Evolutionary conservation across 2,113 vertebrate species (phyloP), one percentile per base, ranked within the genome.

Genomic region (Eidolon helvum): DNA sequence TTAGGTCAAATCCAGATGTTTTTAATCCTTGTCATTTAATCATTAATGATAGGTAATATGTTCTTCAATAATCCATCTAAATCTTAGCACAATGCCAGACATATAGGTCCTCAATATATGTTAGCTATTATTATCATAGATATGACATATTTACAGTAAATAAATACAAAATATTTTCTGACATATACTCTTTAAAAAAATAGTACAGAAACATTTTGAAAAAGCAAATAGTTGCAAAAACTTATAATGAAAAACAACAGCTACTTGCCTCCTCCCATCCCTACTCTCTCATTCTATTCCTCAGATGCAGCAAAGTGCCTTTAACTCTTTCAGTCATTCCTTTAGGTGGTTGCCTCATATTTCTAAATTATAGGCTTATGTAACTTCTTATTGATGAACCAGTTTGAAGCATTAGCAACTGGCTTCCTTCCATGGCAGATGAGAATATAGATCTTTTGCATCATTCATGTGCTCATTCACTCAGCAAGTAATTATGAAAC

Each of bases 1-100:
- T 96, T 91, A 96, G 94, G 96, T 94, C 92, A 97, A 96, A 89
- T 97, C 95, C 91, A 98, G 98, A 97, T 97, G 92, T 97, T 98
- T 97, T 96, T 89, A 96, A 96, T 98, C 57, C 94, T 95, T 95
- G 1, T 24, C 77, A 86, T 50, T 50, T 50, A 50, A 50, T 50
- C 50, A 16, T 50, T 50, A 50, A 50, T 50, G 50, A 86, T 91
- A 91, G 26, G 50, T 79, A 91, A 85, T 53, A 57, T 35, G 63
- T 82, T 91, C 66, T 83, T 90, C 88, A 83, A 75, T 82, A 94
- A 91, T 94, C 68, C 61, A 38, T 74, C n/a, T 22, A 89, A 90
- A 83, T 83, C 43, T 93, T 43, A 93, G 57, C 78, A 94, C 72
- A 89, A 89, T 43, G 68, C 63, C 91, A 94, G 65, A 43, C 61